Evolutionary conservation across 2,888 invertebrate genomes (phyloP).

Genomic region (Calliphora vomitoria): DNA sequence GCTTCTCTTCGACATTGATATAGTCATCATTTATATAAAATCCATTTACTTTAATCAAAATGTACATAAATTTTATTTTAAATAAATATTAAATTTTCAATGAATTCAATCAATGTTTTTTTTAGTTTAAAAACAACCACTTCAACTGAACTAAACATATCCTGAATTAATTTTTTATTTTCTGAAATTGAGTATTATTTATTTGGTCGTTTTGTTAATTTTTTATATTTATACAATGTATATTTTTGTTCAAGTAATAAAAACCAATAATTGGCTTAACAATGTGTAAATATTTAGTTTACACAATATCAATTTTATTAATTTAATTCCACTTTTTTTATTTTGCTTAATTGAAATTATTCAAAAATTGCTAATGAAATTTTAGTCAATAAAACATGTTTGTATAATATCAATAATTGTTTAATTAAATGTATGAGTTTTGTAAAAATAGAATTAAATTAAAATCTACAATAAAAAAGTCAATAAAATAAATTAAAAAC

Average conservation of each 20-base stretch:
- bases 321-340: slow-evolving; percentile 13
- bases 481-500: slow-evolving; percentile 12
- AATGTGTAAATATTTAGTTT: slow-evolving; percentile 63
- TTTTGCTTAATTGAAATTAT: background rate
- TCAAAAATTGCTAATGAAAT: slow-evolving; percentile 46
- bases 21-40: background rate
- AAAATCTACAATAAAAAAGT: slow-evolving; percentile 18
- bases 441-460: slow-evolving; percentile 41
- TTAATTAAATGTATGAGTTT: slow-evolving; percentile 48
- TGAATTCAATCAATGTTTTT: background rate
- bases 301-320: slow-evolving; percentile 50
- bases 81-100: slow-evolving; percentile 33
- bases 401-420: slow-evolving; percentile 39
- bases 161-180: slow-evolving; percentile 1
- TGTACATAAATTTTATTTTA: background rate
- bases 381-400: slow-evolving; percentile 53
- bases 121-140: no score
- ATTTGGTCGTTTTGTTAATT: background rate
- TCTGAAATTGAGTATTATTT: background rate
- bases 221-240: background rate
- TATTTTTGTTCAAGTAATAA: background rate
- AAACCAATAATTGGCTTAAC: slow-evolving; percentile 58
- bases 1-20: slow-evolving; percentile 30
- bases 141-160: background rate
- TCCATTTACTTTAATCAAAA: slow-evolving; percentile 6